These are phyloP conservation scores for Glaucopsyche alexis DNA, from an alignment of 2,888 invertebrate genomes.

Conservation along the genomic window DNA sequence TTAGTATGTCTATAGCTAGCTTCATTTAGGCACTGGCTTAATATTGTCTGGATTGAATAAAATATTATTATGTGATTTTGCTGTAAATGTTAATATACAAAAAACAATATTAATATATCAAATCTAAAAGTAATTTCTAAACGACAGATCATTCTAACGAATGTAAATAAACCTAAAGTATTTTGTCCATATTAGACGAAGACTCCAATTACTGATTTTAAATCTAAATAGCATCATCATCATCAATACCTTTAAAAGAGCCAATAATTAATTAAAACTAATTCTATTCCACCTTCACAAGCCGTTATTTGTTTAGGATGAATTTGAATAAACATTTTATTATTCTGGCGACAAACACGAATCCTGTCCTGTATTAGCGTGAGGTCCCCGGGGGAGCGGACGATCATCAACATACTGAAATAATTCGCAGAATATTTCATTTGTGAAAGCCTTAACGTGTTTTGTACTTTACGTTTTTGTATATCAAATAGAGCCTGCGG, in stretches of 20 bases:
- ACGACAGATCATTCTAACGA: no score
- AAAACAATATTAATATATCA: no score
- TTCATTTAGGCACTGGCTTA: no score
- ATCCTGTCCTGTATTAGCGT: conserved; percentile 2
- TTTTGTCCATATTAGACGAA: no score
- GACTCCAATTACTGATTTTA: not conserved
- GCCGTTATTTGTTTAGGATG: not conserved
- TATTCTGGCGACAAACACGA: conserved; percentile 21
- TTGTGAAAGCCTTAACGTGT: conserved; percentile 27
- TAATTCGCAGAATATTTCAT: conserved; percentile 6
- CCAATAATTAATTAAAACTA: not conserved
- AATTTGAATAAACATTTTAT: conserved; percentile 24
- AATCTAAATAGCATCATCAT: not conserved
- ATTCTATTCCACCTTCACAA: not conserved
- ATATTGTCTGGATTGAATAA: no score
- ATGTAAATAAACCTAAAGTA: no score
- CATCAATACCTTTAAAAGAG: not conserved
- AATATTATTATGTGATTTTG: no score
- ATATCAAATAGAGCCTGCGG: conserved; percentile 3
- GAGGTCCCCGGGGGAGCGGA: conserved; percentile 2
- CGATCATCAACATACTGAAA: conserved; percentile 17
- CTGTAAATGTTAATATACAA: no score
- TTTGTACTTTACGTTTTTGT: conserved; percentile 20
- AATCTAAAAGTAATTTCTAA: no score
- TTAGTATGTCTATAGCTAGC: no score